Evolutionary conservation across 2,113 vertebrate genomes (phyloP), one percentile per base, ranked within the genome.

Genomic region (Bos javanicus): DNA sequence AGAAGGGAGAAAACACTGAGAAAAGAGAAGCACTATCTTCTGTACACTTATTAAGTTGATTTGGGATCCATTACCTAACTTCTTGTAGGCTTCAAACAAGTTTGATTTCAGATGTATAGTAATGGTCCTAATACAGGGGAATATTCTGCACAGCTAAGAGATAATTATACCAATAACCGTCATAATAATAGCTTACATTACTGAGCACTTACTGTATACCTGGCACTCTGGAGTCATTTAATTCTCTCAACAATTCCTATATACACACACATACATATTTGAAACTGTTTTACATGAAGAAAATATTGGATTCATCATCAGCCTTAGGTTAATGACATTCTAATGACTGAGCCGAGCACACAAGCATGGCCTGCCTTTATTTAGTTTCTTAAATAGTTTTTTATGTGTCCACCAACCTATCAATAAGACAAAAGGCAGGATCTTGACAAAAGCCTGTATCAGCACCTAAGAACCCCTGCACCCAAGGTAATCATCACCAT

Each of bases 391-490:
- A 85, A 36, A 52, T n/a, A 95, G 43, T n/a, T 92, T 23, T 71
- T 92, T 62, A 87, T 36, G 1, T 26, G 57, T 25, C 28, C 2
- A 56, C 19, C 3, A 91, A 78, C 67, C 39, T 91, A 64, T 33
- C 46, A 50, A 43, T 33, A 93, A 87, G 52, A 94, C 48, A 26
- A 64, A 90, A 89, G 43, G 25, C 19, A 71, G 26, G 25, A 88
- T 43, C 28, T 25, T 95, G 59, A 60, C 25, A 85, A 96, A 80
- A 81, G 85, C 48, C 83, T 59, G 0, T n/a, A 90, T 36, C 7
- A 48, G 62, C 43, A 10, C 13, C 39, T 4, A 23, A 4, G 48
- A 81, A 26, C 3, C 46, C 15, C 25, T 7, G 67, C 54, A 9
- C 43, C 76, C 50, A 52, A 48, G 30, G 64, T 6, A 90, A 84